Evolutionary conservation across 2,113 vertebrate genomes (phyloP).

Genomic region (Zosterops lateralis): DNA sequence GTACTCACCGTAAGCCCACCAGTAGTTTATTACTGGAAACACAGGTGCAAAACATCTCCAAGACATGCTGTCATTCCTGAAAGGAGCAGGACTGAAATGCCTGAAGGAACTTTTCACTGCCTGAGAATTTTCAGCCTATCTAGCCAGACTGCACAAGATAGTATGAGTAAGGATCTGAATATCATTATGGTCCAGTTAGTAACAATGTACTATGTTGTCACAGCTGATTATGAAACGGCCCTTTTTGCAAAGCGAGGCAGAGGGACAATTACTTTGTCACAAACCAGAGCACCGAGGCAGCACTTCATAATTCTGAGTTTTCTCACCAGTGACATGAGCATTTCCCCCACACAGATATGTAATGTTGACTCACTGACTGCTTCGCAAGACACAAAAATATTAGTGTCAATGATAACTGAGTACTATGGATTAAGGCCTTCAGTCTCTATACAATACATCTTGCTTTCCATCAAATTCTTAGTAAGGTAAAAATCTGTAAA

Average conservation of each 20-base stretch:
- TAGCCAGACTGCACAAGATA: neutral
- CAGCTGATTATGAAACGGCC: neutral
- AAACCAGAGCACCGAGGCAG: accelerated
- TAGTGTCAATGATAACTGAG: neutral
- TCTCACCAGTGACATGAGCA: accelerated
- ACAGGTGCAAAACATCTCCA: neutral
- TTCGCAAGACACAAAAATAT: neutral
- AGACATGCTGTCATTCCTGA: neutral
- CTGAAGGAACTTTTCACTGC: neutral
- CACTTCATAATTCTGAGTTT: too few species aligned
- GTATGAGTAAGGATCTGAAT: neutral
- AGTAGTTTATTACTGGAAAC: neutral
- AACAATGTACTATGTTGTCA: neutral
- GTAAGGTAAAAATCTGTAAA: neutral
- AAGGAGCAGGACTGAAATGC: neutral
- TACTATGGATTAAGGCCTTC: neutral
- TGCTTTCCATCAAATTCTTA: neutral
- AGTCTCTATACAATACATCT: accelerated
- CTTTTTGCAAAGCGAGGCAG: accelerated
- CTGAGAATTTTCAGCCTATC: neutral
- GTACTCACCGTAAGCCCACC: accelerated
- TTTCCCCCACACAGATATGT: accelerated
- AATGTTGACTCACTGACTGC: neutral
- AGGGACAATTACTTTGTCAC: neutral
- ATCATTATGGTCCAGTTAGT: accelerated